A percentile compares a stretch with the other conserved stretches of the same genome.
Conservation (phyloP, 2,888 invertebrate genomes). For the Scaptomyza reducta region DNA sequence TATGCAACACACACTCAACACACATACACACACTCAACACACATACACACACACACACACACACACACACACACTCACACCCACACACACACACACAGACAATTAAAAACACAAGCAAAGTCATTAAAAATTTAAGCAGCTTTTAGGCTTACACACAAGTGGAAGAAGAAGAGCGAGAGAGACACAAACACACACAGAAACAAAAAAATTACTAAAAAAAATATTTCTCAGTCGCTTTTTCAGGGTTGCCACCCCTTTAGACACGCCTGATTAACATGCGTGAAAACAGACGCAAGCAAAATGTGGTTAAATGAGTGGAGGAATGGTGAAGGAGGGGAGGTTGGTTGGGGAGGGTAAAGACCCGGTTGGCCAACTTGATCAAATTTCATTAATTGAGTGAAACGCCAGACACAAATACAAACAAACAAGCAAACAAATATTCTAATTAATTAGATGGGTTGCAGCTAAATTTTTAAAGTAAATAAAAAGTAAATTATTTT, state of each 20-base stretch:
- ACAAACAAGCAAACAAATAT: conserved; percentile 34
- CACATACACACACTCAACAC: no score
- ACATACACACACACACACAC: conserved; percentile 47
- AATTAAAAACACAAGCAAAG: conserved; percentile 80
- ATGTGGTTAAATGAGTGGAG: not conserved
- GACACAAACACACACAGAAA: conserved; percentile 18
- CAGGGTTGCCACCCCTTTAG: conserved; percentile 29
- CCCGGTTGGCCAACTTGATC: conserved; percentile 57
- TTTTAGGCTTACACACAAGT: conserved; percentile 71
- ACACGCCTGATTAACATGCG: conserved; percentile 69
- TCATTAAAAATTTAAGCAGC: conserved; percentile 80
- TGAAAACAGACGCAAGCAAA: conserved; percentile 44
- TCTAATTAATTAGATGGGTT: conserved; percentile 37
- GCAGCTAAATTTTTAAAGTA: not conserved
- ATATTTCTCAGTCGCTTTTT: conserved; percentile 48
- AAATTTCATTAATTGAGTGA: conserved; percentile 76
- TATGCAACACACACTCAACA: no score
- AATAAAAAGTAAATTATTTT: not conserved
- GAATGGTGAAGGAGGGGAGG: not conserved
- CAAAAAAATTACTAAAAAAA: conserved; percentile 30
- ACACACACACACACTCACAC: conserved; percentile 46
- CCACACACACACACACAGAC: conserved; percentile 52
- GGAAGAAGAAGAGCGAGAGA: conserved; percentile 19
- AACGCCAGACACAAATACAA: conserved; percentile 45
- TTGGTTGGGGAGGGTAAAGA: not conserved